A percentile compares a stretch with the other conserved stretches of the same genome.
These are phyloP conservation scores for Notiomystis cincta DNA, from an alignment of 2,113 vertebrate species.

Conservation along the genomic window DNA sequence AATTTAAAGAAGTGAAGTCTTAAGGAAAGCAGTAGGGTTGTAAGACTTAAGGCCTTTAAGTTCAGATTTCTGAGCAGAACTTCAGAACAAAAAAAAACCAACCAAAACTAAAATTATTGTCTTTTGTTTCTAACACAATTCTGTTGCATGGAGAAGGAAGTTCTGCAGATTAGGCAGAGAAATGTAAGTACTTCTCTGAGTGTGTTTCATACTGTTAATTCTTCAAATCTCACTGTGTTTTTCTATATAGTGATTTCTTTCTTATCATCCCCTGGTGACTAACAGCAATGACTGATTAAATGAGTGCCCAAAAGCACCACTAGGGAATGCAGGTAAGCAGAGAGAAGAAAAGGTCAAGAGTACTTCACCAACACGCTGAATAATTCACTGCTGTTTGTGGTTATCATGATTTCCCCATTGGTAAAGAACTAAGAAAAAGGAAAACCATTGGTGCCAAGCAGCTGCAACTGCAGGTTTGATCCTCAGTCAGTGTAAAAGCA, in stretches of 20 bases:
- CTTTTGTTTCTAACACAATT: not conserved
- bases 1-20: not conserved
- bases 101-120: fast-evolving
- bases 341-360: not conserved
- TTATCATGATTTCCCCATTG: not conserved
- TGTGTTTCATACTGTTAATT: not conserved
- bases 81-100: not conserved
- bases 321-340: not conserved
- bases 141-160: not conserved
- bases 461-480: not conserved
- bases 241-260: not conserved
- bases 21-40: not conserved
- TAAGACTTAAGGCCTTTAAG: not conserved
- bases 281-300: not conserved
- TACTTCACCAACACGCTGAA: not conserved
- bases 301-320: not conserved
- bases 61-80: not conserved
- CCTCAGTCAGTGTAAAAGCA: not conserved
- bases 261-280: not conserved
- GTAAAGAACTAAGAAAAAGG: not conserved
- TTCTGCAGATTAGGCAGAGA: not conserved
- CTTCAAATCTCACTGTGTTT: not conserved
- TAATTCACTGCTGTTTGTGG: not conserved
- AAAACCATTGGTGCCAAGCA: not conserved
- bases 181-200: not conserved